phyloP scores from a whole-genome alignment of 2,888 invertebrate genomes.

The Chirona hameri region DNA sequence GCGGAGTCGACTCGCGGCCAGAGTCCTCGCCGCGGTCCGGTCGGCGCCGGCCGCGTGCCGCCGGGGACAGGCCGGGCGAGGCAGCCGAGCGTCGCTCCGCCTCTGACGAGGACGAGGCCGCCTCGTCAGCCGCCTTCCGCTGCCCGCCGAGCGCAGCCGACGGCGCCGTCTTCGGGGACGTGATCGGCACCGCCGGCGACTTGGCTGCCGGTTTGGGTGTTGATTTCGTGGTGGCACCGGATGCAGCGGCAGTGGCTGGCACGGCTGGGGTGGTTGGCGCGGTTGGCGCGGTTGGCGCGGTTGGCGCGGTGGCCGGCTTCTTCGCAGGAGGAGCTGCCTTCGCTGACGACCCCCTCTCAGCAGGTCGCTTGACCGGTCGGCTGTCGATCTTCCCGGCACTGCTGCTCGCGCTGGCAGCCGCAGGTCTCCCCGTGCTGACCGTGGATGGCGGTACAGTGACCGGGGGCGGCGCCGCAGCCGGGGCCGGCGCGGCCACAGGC shows the following conservation, averaged over 20 bases:
- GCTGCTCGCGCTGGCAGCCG: no score
- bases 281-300: neutral
- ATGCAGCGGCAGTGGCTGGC: no score
- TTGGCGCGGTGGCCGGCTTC: neutral
- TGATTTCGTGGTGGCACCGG: no score
- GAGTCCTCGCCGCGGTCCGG: neutral
- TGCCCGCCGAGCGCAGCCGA: neutral
- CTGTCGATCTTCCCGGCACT: neutral
- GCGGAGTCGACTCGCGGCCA: neutral
- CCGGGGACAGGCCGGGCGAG: neutral
- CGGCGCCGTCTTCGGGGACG: no score
- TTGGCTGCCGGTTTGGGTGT: neutral
- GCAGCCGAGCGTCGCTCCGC: neutral
- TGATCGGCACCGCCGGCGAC: no score
- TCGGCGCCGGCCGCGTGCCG: neutral
- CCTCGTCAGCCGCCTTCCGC: neutral
- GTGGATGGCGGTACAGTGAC: neutral
- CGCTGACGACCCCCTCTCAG: neutral
- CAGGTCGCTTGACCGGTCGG: neutral
- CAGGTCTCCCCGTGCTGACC: neutral
- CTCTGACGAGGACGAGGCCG: neutral
- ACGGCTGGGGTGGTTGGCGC: no score
- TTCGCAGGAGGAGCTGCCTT: neutral
- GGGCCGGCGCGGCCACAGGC: neutral
- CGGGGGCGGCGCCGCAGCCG: neutral